These are phyloP conservation scores for Atethmia centrago DNA, from an alignment of 2,888 invertebrate species.

Conservation along the genomic window DNA sequence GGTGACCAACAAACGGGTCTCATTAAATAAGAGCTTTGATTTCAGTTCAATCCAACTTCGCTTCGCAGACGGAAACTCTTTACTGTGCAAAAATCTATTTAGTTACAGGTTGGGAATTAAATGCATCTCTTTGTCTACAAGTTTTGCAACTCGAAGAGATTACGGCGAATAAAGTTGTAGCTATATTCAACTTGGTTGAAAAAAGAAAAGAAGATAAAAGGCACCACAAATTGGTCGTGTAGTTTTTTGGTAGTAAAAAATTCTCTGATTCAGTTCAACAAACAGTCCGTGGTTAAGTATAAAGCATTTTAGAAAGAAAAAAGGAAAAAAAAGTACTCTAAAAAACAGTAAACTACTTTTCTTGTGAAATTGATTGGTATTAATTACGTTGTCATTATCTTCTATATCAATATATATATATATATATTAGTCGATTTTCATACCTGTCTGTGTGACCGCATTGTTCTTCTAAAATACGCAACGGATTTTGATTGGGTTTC, in stretches of 20 bases:
- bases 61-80: conserved; percentile 11
- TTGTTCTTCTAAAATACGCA: too few relatives aligned
- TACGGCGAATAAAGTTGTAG: conserved; percentile 30
- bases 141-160: conserved; percentile 33
- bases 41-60: conserved; percentile 63
- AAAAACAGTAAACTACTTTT: too few relatives aligned
- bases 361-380: neutral
- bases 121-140: conserved; percentile 28
- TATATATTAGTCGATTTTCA: too few relatives aligned
- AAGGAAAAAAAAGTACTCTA: too few relatives aligned
- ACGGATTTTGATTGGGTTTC: too few relatives aligned
- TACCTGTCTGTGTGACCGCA: too few relatives aligned
- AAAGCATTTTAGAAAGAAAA: neutral
- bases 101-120: conserved; percentile 30
- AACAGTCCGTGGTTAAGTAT: neutral
- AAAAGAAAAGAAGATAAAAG: conserved; percentile 11
- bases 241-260: neutral
- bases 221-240: conserved; percentile 22
- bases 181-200: conserved; percentile 16
- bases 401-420: too few relatives aligned
- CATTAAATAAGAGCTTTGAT: conserved; percentile 72
- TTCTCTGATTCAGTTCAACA: too few relatives aligned
- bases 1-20: conserved; percentile 20
- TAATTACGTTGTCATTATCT: neutral
- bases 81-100: conserved; percentile 34